A percentile compares a stretch with the other conserved stretches of the same genome.
Evolutionary conservation across 2,888 invertebrate species (phyloP).

Genomic region (Eulithis testata): DNA sequence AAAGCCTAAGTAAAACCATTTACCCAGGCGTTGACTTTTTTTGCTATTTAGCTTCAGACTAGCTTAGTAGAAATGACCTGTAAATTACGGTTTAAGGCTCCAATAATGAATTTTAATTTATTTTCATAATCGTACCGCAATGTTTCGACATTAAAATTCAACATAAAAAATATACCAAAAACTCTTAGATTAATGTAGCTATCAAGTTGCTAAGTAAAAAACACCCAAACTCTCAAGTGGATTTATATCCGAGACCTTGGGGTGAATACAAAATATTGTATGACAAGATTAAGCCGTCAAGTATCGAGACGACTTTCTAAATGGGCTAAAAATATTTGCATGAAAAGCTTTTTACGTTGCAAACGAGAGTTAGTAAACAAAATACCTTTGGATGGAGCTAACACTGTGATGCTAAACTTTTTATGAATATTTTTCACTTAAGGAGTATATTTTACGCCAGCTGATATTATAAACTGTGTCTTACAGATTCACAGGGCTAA

Average conservation of each 20-base stretch:
- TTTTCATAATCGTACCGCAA: background rate
- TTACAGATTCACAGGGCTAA: background rate
- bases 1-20: background rate
- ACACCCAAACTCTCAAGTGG: conserved; percentile 27
- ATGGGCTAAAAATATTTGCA: conserved; percentile 57
- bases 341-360: conserved; percentile 56
- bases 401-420: conserved; percentile 47
- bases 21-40: background rate
- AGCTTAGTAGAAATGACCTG: background rate
- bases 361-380: conserved; percentile 52
- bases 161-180: conserved; percentile 11
- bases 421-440: conserved; percentile 19
- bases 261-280: conserved; percentile 47
- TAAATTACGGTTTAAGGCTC: background rate
- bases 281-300: conserved; percentile 51
- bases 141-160: too few species aligned
- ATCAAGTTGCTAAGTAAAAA: conserved; percentile 23
- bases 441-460: conserved; percentile 10
- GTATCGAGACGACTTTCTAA: conserved; percentile 55
- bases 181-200: conserved; percentile 22
- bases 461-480: conserved; percentile 13
- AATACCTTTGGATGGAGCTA: conserved; percentile 47
- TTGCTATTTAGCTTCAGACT: background rate
- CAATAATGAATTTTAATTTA: too few species aligned
- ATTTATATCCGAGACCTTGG: conserved; percentile 36